phyloP scores from a whole-genome alignment of 2,888 invertebrate species.

The Acanthopleura granulata region DNA sequence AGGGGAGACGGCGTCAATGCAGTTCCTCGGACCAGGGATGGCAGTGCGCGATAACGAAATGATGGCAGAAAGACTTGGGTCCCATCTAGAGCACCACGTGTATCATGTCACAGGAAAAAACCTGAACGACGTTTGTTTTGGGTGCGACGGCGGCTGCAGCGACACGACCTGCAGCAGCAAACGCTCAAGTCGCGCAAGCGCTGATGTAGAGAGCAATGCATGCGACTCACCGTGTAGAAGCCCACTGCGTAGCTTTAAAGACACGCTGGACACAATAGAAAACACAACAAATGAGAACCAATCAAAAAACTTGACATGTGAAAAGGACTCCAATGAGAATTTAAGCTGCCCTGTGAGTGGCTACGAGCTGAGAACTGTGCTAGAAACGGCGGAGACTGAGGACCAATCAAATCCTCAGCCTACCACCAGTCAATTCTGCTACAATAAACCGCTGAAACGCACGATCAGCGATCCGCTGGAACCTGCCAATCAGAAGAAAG shows the following conservation, averaged over 20 bases:
- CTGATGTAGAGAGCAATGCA: slow-evolving; percentile 59
- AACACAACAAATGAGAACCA: slow-evolving; percentile 37
- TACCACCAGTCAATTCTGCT: not conserved
- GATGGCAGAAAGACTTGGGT: slow-evolving; percentile 21
- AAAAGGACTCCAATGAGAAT: slow-evolving; percentile 62
- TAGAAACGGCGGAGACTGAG: not conserved
- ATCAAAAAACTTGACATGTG: slow-evolving; percentile 41
- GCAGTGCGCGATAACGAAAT: slow-evolving; percentile 52
- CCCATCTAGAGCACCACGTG: slow-evolving; percentile 19
- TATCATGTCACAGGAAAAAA: slow-evolving; percentile 37
- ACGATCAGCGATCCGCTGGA: slow-evolving; percentile 32
- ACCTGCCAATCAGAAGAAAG: not conserved
- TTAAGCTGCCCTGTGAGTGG: slow-evolving; percentile 46
- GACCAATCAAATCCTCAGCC: not conserved
- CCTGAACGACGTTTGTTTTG: slow-evolving; percentile 66
- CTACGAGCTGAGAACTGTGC: not conserved
- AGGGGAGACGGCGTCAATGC: slow-evolving; percentile 49
- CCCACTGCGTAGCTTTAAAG: not conserved
- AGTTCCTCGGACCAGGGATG: slow-evolving; percentile 57
- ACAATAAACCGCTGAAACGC: slow-evolving; percentile 29
- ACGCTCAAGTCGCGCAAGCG: slow-evolving; percentile 47
- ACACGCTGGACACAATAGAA: slow-evolving; percentile 10
- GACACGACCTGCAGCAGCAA: slow-evolving; percentile 61
- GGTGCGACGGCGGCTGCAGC: slow-evolving; percentile 64
- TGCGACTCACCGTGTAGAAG: slow-evolving; percentile 49